Evolutionary conservation across 1,140 invertebrate genomes (phyloP).

Genomic region (Nasonia longicornis): DNA sequence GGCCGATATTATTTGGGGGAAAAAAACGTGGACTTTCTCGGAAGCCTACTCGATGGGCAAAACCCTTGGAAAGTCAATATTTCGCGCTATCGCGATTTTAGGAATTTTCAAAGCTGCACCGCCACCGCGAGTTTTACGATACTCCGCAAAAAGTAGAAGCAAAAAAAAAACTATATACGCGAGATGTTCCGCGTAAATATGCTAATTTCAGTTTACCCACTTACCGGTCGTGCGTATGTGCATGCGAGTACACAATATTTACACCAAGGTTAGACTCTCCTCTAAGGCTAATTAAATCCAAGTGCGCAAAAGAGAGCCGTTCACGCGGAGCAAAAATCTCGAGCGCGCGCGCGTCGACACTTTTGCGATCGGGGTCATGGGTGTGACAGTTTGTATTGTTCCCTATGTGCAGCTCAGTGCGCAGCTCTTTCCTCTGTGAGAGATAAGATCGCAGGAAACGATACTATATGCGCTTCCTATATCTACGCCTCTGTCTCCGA

Average conservation of each 20-base stretch:
- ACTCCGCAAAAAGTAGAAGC: neutral
- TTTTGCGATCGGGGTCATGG: conserved; percentile 28
- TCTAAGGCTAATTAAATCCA: neutral
- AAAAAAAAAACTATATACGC: too few species aligned
- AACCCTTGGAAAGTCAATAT: too few species aligned
- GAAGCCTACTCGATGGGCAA: too few species aligned
- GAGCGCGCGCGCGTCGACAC: neutral
- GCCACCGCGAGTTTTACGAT: too few species aligned
- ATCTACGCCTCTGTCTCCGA: neutral
- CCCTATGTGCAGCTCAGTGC: neutral
- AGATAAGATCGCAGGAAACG: conserved; percentile 38
- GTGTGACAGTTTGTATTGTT: conserved; percentile 22
- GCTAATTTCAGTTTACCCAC: neutral
- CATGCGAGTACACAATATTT: neutral
- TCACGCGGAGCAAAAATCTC: neutral
- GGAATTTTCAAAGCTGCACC: too few species aligned
- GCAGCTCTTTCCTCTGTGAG: conserved; percentile 7
- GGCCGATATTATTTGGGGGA: neutral
- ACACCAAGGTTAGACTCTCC: neutral
- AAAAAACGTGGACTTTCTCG: too few species aligned
- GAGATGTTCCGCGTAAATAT: neutral
- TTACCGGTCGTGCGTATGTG: neutral
- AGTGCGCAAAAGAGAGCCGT: neutral
- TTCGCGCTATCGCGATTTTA: too few species aligned
- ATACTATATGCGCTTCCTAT: conserved; percentile 12